phyloP scores from a whole-genome alignment of 2,797 vertebrate genomes.

The Malurus splendens region DNA sequence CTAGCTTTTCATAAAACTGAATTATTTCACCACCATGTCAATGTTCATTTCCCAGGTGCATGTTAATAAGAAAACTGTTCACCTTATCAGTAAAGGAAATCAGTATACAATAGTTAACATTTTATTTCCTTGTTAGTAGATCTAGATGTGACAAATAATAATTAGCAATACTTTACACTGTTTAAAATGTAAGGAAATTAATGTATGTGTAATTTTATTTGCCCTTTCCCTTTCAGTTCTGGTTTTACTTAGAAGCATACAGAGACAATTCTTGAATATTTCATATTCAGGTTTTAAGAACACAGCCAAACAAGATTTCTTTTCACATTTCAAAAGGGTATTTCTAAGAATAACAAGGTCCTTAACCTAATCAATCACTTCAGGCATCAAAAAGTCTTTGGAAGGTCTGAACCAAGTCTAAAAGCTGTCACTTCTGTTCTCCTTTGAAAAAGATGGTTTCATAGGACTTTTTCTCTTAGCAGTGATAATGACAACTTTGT shows the following conservation, averaged over 20 bases:
- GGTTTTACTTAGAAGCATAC: not conserved
- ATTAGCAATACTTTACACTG: not conserved
- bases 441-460: not conserved
- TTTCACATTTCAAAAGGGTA: not conserved
- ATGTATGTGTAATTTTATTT: not conserved
- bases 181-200: not conserved
- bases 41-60: not conserved
- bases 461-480: not conserved
- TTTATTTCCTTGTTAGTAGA: not conserved
- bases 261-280: not conserved
- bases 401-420: not conserved
- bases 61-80: not conserved
- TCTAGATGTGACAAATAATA: not conserved
- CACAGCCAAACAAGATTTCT: not conserved
- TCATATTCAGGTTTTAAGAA: not conserved
- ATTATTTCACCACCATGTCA: not conserved
- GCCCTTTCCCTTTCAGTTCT: not conserved
- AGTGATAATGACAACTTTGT: not conserved
- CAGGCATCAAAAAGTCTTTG: not conserved
- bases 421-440: not conserved
- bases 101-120: not conserved
- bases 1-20: not conserved
- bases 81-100: not conserved
- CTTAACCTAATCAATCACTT: not conserved
- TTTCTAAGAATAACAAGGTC: not conserved